Evolutionary conservation across 2,797 vertebrate species (phyloP).

Genomic region (Columba guinea): DNA sequence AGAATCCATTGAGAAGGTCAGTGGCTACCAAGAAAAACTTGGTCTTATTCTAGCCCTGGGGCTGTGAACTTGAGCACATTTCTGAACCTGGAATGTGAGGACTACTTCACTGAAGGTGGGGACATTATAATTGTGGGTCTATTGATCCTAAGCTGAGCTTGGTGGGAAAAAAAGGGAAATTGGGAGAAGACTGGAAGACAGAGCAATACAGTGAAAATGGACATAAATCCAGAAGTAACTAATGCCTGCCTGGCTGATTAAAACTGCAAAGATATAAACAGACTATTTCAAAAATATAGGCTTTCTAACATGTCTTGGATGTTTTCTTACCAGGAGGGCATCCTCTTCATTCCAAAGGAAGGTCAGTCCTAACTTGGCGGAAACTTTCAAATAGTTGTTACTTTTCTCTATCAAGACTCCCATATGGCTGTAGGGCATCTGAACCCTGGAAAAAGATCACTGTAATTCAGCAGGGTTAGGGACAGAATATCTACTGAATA

Average conservation of each 20-base stretch:
- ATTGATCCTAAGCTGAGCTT: neutral
- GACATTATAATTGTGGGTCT: fast-evolving
- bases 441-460: conserved; percentile 69
- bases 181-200: neutral
- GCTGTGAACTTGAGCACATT: neutral
- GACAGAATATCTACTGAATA: neutral
- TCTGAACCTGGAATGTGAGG: neutral
- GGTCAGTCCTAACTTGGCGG: conserved; percentile 80
- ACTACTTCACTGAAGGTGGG: neutral
- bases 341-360: conserved; percentile 84
- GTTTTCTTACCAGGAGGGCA: conserved; percentile 81
- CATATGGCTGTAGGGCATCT: conserved; percentile 80
- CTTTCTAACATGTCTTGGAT: neutral
- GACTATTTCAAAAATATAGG: neutral
- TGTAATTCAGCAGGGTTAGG: neutral
- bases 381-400: conserved; percentile 78
- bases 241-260: neutral
- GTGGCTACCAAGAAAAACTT: neutral
- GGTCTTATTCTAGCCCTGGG: neutral
- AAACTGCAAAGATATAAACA: neutral
- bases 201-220: neutral
- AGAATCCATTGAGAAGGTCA: neutral
- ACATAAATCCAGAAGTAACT: neutral
- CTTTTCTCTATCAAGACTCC: conserved; percentile 81
- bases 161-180: neutral